phyloP scores from a whole-genome alignment of 2,888 invertebrate genomes.

The Limnephilus rhombicus region DNA sequence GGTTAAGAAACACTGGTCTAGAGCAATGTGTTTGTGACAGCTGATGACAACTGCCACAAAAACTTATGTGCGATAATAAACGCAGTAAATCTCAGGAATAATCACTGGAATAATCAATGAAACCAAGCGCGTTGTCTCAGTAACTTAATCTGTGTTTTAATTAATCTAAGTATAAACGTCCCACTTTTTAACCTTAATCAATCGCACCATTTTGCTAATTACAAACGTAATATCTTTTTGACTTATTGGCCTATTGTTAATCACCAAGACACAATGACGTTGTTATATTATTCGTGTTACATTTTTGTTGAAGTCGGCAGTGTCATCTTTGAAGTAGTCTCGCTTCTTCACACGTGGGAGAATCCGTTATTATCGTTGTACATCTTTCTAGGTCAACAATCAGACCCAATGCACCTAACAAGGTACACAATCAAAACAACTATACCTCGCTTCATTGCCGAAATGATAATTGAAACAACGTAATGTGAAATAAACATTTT shows the following conservation, averaged over 20 bases:
- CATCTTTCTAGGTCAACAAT: background rate
- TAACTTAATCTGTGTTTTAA: too few relatives aligned
- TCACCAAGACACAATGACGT: background rate
- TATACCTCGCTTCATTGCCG: background rate
- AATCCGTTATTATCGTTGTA: background rate
- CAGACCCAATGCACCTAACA: background rate
- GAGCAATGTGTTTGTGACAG: too few relatives aligned
- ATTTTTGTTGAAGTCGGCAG: background rate
- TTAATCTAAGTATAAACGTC: too few relatives aligned
- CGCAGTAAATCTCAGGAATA: too few relatives aligned
- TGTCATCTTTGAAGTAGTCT: background rate
- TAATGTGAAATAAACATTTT: background rate
- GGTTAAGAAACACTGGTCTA: too few relatives aligned
- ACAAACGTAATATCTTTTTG: too few relatives aligned
- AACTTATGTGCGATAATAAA: too few relatives aligned
- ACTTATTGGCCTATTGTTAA: background rate
- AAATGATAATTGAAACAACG: background rate
- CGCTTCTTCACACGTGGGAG: constrained; percentile 9
- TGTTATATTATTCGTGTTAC: background rate
- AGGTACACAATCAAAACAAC: constrained; percentile 4
- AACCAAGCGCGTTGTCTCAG: too few relatives aligned
- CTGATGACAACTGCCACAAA: too few relatives aligned
- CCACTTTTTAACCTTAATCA: too few relatives aligned
- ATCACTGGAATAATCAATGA: too few relatives aligned
- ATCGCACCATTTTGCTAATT: too few relatives aligned